Evolutionary conservation across 2,113 vertebrate genomes (phyloP), one percentile per base, ranked within the genome.

Genomic region (Gasterosteus aculeatus): DNA sequence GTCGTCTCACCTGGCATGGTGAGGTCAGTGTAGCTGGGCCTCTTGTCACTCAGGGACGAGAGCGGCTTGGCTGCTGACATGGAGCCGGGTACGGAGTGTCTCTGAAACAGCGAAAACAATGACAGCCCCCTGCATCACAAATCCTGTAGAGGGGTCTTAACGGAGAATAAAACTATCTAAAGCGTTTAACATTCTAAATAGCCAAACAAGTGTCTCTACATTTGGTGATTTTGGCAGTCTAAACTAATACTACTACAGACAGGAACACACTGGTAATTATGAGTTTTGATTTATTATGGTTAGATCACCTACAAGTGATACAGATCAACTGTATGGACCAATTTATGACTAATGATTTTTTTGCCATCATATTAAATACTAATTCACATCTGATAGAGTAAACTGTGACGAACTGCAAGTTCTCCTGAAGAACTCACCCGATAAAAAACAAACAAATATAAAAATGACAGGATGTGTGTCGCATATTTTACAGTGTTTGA

Each of bases 1-100:
- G 9, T 19, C 5, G 41, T 4, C 39, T 93, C 72, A 98, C 97
- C 95, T 95, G 97, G 96, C 74, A 97, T 95, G 44, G 93, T 94
- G 53, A 98, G 94, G 83, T 98, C 97, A 9, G 96, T 94, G 78
- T 97, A 99, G 90, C 95, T 96, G n/a, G 96, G 93, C 72, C 97
- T 96, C 91, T 98, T 99, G 76, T 99, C 97, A 31, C 94, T 92
- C 74, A 98, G 90, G 0, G 96, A 84, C 9, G 96, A 92, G 14
- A 98, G 94, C 1, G 96, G 94, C 83, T 99, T 99, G 19, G 95
- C 79, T 33, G 95, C 26, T 0, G 96, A 95, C 72, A 97, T 94
- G 0, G 97, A 95, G 39, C 96, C 96, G 62, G 92, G 94, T 82
- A 97, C 94, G 71, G 97, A 97, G 92, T 98, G 97, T 85, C 97